Percentiles rank a stretch among this genome's conserved stretches.
Evolutionary conservation across 92 coral and sea anemone genomes (phyloP).

Genomic region (Epizoanthus rinbou): DNA sequence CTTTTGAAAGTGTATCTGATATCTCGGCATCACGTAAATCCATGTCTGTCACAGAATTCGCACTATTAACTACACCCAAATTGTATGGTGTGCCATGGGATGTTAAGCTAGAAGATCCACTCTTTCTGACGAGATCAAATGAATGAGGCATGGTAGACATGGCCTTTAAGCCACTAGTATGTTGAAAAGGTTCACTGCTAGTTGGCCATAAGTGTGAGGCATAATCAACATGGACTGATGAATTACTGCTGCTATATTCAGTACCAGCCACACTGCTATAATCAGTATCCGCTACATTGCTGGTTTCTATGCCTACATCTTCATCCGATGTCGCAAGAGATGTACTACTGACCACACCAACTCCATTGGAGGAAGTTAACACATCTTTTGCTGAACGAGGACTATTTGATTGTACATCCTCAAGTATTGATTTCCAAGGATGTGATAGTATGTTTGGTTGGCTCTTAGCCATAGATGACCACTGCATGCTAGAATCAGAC

Average conservation of each 20-base stretch:
- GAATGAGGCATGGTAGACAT: not conserved
- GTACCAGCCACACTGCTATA: not conserved
- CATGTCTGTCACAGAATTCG: not conserved
- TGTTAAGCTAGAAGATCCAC: not conserved
- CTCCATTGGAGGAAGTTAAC: not conserved
- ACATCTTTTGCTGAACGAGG: not conserved
- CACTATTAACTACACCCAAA: not conserved
- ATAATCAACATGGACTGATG: not conserved
- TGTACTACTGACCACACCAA: not conserved
- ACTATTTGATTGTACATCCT: not conserved
- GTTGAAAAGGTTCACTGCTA: not conserved
- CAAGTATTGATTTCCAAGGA: too few species aligned
- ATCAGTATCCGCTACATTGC: not conserved
- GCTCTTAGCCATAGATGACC: not conserved
- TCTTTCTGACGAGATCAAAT: too few species aligned
- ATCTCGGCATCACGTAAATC: too few species aligned
- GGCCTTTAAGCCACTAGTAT: not conserved
- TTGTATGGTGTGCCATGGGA: not conserved
- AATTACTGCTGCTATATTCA: not conserved
- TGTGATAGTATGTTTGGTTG: not conserved
- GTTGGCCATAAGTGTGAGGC: not conserved
- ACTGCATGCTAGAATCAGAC: not conserved
- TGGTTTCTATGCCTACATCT: not conserved
- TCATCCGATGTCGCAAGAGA: not conserved
- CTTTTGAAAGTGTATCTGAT: not conserved